phyloP scores from a whole-genome alignment of 2,888 invertebrate genomes.

The Coelinius sp. region DNA sequence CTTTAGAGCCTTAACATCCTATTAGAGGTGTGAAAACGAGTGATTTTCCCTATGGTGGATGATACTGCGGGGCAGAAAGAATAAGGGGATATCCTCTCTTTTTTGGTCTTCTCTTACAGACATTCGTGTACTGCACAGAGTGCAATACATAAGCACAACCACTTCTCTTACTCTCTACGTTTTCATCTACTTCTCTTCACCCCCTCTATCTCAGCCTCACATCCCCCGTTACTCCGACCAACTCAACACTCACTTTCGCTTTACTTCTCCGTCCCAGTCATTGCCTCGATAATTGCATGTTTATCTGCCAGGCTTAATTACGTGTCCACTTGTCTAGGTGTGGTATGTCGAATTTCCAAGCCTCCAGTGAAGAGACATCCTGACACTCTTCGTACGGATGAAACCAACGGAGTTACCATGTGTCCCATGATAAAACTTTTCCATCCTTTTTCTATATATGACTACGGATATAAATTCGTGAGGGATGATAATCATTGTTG shows the following conservation, averaged over 20 bases:
- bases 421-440: not conserved
- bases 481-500: too few relatives aligned
- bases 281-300: constrained; percentile 64
- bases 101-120: not conserved
- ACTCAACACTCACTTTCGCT: constrained; percentile 43
- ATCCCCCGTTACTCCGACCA: not conserved
- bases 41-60: too few relatives aligned
- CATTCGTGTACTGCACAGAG: not conserved
- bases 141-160: not conserved
- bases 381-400: too few relatives aligned
- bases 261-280: constrained; percentile 50
- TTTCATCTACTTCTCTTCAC: not conserved
- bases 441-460: too few relatives aligned
- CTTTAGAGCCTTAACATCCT: constrained; percentile 8
- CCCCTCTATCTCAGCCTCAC: not conserved
- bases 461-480: too few relatives aligned
- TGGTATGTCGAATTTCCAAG: constrained; percentile 60
- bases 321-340: constrained; percentile 64
- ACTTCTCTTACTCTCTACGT: constrained; percentile 16
- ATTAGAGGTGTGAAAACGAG: too few relatives aligned
- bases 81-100: not conserved
- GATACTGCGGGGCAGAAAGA: not conserved
- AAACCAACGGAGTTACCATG: not conserved
- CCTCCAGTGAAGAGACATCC: too few relatives aligned
- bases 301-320: constrained; percentile 66